Evolutionary conservation across 2,888 invertebrate species (phyloP), one percentile per base, ranked within the genome.

Genomic region (Theretra japonica): DNA sequence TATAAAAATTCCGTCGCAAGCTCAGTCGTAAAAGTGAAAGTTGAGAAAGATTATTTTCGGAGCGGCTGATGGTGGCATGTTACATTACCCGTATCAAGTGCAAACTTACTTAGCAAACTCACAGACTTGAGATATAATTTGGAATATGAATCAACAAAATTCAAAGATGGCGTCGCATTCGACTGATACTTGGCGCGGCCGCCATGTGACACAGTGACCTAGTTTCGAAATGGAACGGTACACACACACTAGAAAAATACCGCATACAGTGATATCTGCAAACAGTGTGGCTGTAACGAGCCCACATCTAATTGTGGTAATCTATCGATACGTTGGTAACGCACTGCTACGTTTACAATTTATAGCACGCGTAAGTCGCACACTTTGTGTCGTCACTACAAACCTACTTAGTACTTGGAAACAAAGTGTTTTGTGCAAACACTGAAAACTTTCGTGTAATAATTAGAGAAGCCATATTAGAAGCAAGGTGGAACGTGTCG

Each of bases 151-250:
- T 90, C 86, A 88, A 90, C 88, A 83, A 86, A 90, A 88, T 91
- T 88, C 88, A 90, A 93, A 92, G 91, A 93, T 92, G 93, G 91
- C 90, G 91, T 86, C 89, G 87, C 85, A 85, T 87, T 88, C 87
- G 86, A 85, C 80, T 86, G 86, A 87, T 89, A 89, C 88, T 90
- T 88, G 89, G 87, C 88, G 90, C 89, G 89, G 88, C 89, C 88
- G 91, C 90, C 90, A 87, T 90, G 85, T 90, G 94, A 93, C 94
- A 94, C 86, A 86, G 87, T 94, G 90, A 94, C 94, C 94, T 84
- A 94, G 90, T 94, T 94, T 91, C 87, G 90, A 94, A 93, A 94
- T 93, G 93, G 92, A 93, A 92, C 92, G 89, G 87, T 86, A 86
- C 90, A 88, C 90, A 88, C 89, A 90, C 72, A 65, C 90, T 89